phyloP scores from a whole-genome alignment of 2,888 invertebrate genomes.

The Parnassius glacialis region DNA sequence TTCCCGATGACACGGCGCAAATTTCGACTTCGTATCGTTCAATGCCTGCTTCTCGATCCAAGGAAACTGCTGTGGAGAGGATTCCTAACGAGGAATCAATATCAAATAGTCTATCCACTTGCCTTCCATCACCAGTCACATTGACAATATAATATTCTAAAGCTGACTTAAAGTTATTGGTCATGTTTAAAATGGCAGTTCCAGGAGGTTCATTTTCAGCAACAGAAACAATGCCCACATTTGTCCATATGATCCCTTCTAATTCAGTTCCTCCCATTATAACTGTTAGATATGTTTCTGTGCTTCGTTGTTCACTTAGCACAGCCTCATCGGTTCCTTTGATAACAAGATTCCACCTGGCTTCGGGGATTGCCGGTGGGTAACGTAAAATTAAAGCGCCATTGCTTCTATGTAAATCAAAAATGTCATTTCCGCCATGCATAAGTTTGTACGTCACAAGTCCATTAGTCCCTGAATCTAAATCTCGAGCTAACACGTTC shows the following conservation, averaged over 20 bases:
- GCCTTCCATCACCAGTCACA: constrained; percentile 87
- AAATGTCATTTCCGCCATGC: constrained; percentile 88
- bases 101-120: constrained; percentile 94
- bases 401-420: constrained; percentile 89
- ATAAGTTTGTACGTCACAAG: constrained; percentile 94
- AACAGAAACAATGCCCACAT: constrained; percentile 87
- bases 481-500: constrained; percentile 90
- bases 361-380: constrained; percentile 82
- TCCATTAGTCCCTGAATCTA: constrained; percentile 95
- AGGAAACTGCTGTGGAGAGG: constrained; percentile 89
- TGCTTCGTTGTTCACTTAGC: constrained; percentile 91
- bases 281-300: constrained; percentile 92
- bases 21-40: constrained; percentile 92
- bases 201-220: constrained; percentile 94
- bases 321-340: constrained; percentile 96
- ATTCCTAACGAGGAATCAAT: constrained; percentile 94
- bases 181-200: constrained; percentile 90
- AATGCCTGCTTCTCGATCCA: constrained; percentile 92
- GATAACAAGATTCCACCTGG: constrained; percentile 90
- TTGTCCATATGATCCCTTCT: constrained; percentile 82
- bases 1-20: constrained; percentile 89
- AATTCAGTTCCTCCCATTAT: constrained; percentile 84
- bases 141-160: constrained; percentile 96
- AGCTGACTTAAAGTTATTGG: constrained; percentile 84
- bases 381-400: constrained; percentile 86